Evolutionary conservation across 2,797 vertebrate genomes (phyloP), one percentile per base, ranked within the genome.

Genomic region (Lycodopsis pacificus): DNA sequence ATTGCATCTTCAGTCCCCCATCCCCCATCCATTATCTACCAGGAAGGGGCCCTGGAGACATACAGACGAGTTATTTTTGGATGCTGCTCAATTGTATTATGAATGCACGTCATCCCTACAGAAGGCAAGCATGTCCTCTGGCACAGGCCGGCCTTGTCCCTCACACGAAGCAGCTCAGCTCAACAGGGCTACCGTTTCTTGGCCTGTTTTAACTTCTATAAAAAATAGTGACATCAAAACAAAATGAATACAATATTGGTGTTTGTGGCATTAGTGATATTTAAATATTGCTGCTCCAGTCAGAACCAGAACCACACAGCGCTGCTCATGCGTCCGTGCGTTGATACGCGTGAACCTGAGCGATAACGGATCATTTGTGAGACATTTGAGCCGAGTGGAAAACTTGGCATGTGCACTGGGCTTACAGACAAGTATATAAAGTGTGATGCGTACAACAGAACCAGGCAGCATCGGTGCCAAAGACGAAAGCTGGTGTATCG

Each of bases 61-160:
- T 75, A 89, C 84, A 92, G 82, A 86, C 88, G 81, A 67, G 77
- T 86, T 95, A 91, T 94, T 92, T 94, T 92, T 90, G 88, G 91
- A 92, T 49, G 82, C 65, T 49, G 71, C 84, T 91, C 87, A 82
- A 62, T 88, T 87, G 86, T 89, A 82, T 85, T 91, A 87, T 77
- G 86, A 90, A 91, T 84, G 81, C 86, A 90, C 79, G 89, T 75
- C 75, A 81, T 86, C 84, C 87, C 79, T 15, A 13, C 75, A 80
- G 87, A 80, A 27, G 80, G 73, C 32, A 15, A 57, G 76, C 76
- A 64, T 80, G 88, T 89, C 85, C 88, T 86, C 84, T 85, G 82
- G 82, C 81, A 65, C 36, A 73, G 71, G 36, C 69, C 19, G 64
- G 67, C 71, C 69, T 67, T 30, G 76, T 86, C 83, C 65, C 67